Percentiles rank a stretch among this genome's conserved stretches.
phyloP scores from a whole-genome alignment of 2,888 invertebrate genomes.

The Furcula furcula region DNA sequence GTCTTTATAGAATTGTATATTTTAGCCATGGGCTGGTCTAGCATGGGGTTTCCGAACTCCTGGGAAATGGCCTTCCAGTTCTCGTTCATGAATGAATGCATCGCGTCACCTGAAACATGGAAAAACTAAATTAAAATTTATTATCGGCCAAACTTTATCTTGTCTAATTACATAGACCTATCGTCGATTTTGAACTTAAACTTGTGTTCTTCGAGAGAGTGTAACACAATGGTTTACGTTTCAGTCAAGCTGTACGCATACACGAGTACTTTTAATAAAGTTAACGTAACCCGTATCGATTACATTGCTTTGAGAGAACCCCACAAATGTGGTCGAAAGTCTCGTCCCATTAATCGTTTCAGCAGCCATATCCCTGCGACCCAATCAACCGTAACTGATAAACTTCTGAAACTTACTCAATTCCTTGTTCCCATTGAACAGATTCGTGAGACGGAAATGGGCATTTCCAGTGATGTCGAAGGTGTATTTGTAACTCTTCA shows the following conservation, averaged over 20 bases:
- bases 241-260: too few relatives aligned
- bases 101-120: constrained; percentile 46
- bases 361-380: background rate
- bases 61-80: constrained; percentile 50
- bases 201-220: too few relatives aligned
- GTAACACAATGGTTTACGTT: too few relatives aligned
- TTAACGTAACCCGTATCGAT: too few relatives aligned
- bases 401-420: constrained; percentile 48
- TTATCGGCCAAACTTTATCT: too few relatives aligned
- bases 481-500: constrained; percentile 48
- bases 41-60: constrained; percentile 48
- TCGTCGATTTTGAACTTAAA: too few relatives aligned
- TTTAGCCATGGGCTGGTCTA: constrained; percentile 40
- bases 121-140: too few relatives aligned
- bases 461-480: constrained; percentile 53
- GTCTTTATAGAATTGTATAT: constrained; percentile 39
- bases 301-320: too few relatives aligned
- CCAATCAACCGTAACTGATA: background rate
- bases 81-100: constrained; percentile 56
- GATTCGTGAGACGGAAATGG: constrained; percentile 49
- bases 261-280: too few relatives aligned
- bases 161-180: too few relatives aligned
- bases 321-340: too few relatives aligned
- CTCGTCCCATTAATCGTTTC: background rate
- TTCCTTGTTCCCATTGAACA: constrained; percentile 63